Evolutionary conservation across 2,113 vertebrate species (phyloP).

Genomic region (Ictalurus punctatus): DNA sequence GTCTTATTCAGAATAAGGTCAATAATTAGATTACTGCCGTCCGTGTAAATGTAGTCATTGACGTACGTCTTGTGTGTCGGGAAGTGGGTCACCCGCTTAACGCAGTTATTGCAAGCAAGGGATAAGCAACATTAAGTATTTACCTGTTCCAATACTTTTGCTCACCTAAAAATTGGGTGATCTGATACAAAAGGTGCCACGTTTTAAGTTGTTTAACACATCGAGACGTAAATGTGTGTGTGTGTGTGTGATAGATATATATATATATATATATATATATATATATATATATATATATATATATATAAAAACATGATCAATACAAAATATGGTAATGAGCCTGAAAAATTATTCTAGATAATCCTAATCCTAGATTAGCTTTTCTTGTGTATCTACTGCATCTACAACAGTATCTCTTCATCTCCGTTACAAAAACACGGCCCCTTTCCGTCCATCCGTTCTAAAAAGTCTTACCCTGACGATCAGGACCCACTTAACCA

Average conservation of each 20-base stretch:
- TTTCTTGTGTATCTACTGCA: not conserved
- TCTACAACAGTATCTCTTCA: not conserved
- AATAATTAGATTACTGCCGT: too few species aligned
- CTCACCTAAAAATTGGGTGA: not conserved
- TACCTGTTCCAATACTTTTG: not conserved
- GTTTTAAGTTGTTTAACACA: not conserved
- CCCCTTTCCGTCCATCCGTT: not conserved
- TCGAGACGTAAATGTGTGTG: not conserved
- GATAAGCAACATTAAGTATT: not conserved
- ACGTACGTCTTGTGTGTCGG: not conserved
- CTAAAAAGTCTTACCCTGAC: slow-evolving; percentile 57
- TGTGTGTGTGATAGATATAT: too few species aligned
- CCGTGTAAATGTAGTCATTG: too few species aligned
- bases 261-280: too few species aligned
- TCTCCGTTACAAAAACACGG: not conserved
- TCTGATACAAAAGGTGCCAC: not conserved
- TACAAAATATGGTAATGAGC: not conserved
- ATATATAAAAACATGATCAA: not conserved
- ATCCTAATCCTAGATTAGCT: not conserved
- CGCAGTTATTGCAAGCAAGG: not conserved
- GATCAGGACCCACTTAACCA: slow-evolving; percentile 98
- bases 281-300: too few species aligned
- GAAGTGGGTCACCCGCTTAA: not conserved
- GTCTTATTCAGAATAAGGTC: too few species aligned
- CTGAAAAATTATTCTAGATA: not conserved